Evolutionary conservation across 2,113 vertebrate genomes (phyloP), one percentile per base, ranked within the genome.

Genomic region (Phoenicopterus ruber): DNA sequence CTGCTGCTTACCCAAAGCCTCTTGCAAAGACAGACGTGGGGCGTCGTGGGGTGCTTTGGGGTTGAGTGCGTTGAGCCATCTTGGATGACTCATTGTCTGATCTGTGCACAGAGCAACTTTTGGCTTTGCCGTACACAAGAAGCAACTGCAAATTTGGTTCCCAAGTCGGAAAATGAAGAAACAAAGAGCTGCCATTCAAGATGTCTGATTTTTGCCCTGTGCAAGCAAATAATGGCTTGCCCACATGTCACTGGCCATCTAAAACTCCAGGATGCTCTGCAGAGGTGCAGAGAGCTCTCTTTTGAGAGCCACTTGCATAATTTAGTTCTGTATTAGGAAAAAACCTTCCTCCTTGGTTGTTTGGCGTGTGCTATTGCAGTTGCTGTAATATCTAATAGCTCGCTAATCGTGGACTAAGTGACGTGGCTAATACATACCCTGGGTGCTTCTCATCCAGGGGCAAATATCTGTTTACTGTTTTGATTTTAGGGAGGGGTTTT

Each of bases 31-130:
- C 28, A 55, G 46, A 2, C 7, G 3, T 26, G 38, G 22, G 36
- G 38, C 10, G 4, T 54, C 4, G 0, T 1, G 0, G 4, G 44
- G 59, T 4, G 13, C 49, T 17, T 54, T 3, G 4, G 80, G 2
- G 4, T 22, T 19, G 82, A 6, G 22, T 7, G 3, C 6, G 9
- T 65, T 38, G 83, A 47, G 80, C 63, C 40, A n/a, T n/a, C 65
- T 52, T 61, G 14, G 6, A 12, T 61, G 66, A 49, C 25, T 44
- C 3, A 1, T 11, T 59, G 52, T 17, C 62, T 84, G 22, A 28
- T 49, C 31, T 26, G 49, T 25, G 50, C 29, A 34, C 21, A 36
- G 67, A 57, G n/a, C 25, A 20, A 26, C 40, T 57, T 10, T 61
- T 22, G 40, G n/a, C 50, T 61, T 73, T 55, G 28, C 19, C 2